Percentiles rank a stretch among this genome's conserved stretches.
phyloP scores from a whole-genome alignment of 2,113 vertebrate genomes.

The Leucopsar rothschildi region DNA sequence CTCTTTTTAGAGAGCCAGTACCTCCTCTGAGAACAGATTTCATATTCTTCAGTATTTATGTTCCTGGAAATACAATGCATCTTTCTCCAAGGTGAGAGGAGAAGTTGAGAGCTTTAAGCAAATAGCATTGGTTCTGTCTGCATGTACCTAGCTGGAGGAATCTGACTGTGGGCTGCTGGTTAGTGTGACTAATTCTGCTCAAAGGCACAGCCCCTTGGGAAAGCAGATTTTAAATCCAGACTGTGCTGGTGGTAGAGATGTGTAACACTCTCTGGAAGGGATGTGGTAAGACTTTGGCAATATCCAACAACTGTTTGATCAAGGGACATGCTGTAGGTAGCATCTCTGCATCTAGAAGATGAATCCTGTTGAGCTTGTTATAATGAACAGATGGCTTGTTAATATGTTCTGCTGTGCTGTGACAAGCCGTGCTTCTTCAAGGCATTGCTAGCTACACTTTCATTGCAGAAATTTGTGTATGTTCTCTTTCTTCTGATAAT shows the following conservation, averaged over 20 bases:
- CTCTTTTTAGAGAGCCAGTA: background rate
- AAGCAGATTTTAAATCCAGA: background rate
- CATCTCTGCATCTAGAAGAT: constrained; percentile 28
- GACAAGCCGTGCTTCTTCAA: background rate
- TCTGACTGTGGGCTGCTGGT: background rate
- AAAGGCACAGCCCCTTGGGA: constrained; percentile 8
- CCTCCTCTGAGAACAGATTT: background rate
- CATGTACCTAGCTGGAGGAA: background rate
- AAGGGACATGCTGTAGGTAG: constrained; percentile 34
- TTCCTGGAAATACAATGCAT: background rate
- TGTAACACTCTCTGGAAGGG: background rate
- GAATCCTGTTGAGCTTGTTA: constrained; percentile 51
- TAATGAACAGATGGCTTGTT: constrained; percentile 49
- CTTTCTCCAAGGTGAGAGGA: background rate
- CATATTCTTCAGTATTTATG: background rate
- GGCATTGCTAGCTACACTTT: background rate
- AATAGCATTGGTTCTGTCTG: background rate
- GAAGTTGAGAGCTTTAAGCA: background rate
- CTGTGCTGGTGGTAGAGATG: background rate
- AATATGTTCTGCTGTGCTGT: constrained; percentile 5
- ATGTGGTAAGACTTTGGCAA: constrained; percentile 36
- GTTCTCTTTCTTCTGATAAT: background rate
- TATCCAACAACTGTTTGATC: constrained; percentile 14
- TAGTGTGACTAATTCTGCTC: constrained; percentile 30
- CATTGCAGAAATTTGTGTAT: background rate